Base-by-base conservation (phyloP, 2,888 invertebrate species). In the Chirona hameri region DNA sequence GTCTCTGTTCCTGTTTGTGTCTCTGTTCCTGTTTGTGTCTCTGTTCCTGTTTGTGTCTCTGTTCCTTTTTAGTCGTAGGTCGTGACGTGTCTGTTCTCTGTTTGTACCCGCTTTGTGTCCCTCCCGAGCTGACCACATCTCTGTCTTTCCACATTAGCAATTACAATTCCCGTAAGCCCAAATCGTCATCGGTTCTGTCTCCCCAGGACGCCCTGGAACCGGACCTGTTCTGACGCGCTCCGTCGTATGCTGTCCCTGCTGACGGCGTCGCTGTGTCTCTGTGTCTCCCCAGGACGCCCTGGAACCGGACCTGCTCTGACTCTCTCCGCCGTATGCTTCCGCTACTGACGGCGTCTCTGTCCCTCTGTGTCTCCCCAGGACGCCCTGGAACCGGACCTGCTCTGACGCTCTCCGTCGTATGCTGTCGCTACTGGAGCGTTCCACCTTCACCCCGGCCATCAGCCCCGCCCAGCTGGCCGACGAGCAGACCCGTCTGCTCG, bases 351-450 rank as follows among this genome's bases (percentile, higher is more conserved):
- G 52, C 52, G 18, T 15, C 18, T 15, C 52, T 39, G 4, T 39
- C 10, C 12, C 52, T 18, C 7, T 52, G 52, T 52, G 52, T 15
- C 18, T 18, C 52, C 52, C 0, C 83, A 93, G 93, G 87, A 96
- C 96, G 18, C 90, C 93, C 83, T 96, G 96, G 95, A 96, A 96
- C 89, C 91, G 94, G 89, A 92, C 89, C 85, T 89, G 94, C 86
- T 92, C 93, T 84, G 91, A 92, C 81, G 89, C 92, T 24, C 89
- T 96, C 76, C 90, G 92, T 39, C 91, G 91, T 83, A 89, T 92
- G 81, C 88, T 96, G 29, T 91, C 91, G 0, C 89, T 90, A 27
- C 90, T 93, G 88, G 94, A 94, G 87, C 89, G 90, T 83, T 89
- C 91, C 88, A 87, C 89, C 15, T 90, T 89, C 81, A 60, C 31